A percentile compares a stretch with the other conserved stretches of the same genome.
These are phyloP conservation scores for Solenodon paradoxus DNA, from an alignment of 2,113 vertebrate genomes.

Conservation along the genomic window DNA sequence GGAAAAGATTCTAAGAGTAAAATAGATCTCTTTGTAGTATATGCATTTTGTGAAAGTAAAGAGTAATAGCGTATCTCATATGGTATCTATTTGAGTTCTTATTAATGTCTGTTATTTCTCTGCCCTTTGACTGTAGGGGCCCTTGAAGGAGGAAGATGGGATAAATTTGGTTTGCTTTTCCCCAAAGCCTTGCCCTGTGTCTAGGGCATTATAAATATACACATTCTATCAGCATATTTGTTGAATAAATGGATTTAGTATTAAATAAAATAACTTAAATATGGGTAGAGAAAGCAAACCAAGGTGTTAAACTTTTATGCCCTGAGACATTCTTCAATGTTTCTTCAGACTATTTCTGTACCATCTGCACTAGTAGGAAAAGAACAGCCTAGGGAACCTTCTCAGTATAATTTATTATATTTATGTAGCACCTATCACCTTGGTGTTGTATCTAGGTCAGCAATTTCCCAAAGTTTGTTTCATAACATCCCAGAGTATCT, in stretches of 20 bases:
- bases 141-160: background rate
- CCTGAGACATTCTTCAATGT: slow-evolving; percentile 41
- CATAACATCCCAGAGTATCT: slow-evolving; percentile 58
- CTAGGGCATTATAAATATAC: background rate
- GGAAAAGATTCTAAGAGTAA: background rate
- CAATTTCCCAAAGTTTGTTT: slow-evolving; percentile 67
- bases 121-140: background rate
- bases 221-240: background rate
- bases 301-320: slow-evolving; percentile 14
- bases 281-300: background rate
- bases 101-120: background rate
- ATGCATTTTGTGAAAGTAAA: background rate
- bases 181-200: background rate
- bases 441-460: slow-evolving; percentile 69
- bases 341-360: slow-evolving; percentile 58
- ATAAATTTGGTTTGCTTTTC: background rate
- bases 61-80: background rate
- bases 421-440: slow-evolving; percentile 69
- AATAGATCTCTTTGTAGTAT: background rate
- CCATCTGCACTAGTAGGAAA: background rate
- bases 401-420: slow-evolving; percentile 66
- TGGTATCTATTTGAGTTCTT: background rate
- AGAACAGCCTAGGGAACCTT: slow-evolving; percentile 46
- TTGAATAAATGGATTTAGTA: background rate
- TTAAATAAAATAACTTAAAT: slow-evolving; percentile 51